Evolutionary conservation across 2,113 vertebrate genomes (phyloP), one percentile per base, ranked within the genome.

Genomic region (Polypterus senegalus): DNA sequence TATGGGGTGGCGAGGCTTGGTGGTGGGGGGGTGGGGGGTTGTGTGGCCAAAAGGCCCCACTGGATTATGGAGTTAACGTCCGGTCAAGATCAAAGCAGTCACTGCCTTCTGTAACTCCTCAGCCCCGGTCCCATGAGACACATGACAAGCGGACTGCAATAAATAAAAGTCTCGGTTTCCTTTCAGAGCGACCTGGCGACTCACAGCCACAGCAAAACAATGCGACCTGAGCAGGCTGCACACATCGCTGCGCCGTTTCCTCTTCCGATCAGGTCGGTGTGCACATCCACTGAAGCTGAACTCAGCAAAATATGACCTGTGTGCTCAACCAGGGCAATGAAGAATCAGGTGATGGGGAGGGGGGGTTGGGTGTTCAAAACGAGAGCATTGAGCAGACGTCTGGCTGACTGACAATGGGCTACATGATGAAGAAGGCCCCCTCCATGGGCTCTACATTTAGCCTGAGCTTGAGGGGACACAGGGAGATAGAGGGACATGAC

Each of bases 61-160:
- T 9, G 48, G 61, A 62, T 62, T 62, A 54, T 62, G 44, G 9
- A 8, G 61, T 62, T 62, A 62, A 62, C 4, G 43, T 44, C 61
- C 53, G 51, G 61, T 54, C 51, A 54, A 46, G 44, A 46, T 62
- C 27, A 61, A 61, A 61, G 60, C n/a, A 61, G 7, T 9, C 60
- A 43, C 7, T 4, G 49, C 9, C 51, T 53, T 46, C 61, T 62
- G 43, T 58, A 58, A 45, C 56, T 58, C 6, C 27, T 45, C 56
- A 58, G 56, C 56, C 56, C 61, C 4, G 59, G 27, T 27, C 4
- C 59, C 8, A 49, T 7, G 47, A 7, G 56, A 45, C 56, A 57
- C 56, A 27, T 45, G 56, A 57, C 56, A 44, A 8, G 27, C 27
- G 8, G 27, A 7, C 7, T 10, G 10, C 44, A 60, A 49, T 49